Evolutionary conservation across 1,140 invertebrate species (phyloP), one percentile per base, ranked within the genome.

Genomic region (Drosophila ananassae): DNA sequence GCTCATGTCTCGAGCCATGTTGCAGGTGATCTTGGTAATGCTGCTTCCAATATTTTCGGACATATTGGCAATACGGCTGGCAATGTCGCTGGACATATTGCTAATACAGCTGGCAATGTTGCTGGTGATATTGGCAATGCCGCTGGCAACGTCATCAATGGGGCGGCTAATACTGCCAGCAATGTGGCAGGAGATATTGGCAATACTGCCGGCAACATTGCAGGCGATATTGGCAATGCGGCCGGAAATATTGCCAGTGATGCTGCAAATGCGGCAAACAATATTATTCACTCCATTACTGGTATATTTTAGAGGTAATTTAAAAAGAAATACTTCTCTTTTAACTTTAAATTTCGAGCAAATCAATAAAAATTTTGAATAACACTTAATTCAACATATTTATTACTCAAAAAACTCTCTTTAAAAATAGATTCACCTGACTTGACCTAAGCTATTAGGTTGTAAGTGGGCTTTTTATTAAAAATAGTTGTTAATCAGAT

Each of bases 391-490:
- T 28, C 25, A 28, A 28, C 25, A 2, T 17, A 6, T 5, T 6
- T 44, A 21, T 7, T 17, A 8, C 21, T 44, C 41, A n/a, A 37
- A 34, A 9, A 34, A 9, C 2, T 57, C 44, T 7, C 10, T 4
- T 32, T 46, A 13, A 46, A 46, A 46, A 34, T 37, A 12, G 34
- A 37, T 37, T 3, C 34, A 37, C 34, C n/a, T 72, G 46, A 8
- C 71, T 17, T 22, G 67, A 46, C 37, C 61, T 76, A 12, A 51
- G 71, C 10, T 66, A 72, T 79, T 46, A 61, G 50, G 56, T 59
- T 30, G 66, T 78, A 68, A 67, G 72, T 83, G 39, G 41, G n/a
- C 10, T 25, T 30, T 39, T 17, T 8, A 17, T 17, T 4, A 0
- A 34, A 22, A 54, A 46, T 46, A 25, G 4, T 13, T 54, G 34